Evolutionary conservation across 1,140 invertebrate genomes (phyloP), one percentile per base, ranked within the genome.

Genomic region (Drosophila rhopaloa): DNA sequence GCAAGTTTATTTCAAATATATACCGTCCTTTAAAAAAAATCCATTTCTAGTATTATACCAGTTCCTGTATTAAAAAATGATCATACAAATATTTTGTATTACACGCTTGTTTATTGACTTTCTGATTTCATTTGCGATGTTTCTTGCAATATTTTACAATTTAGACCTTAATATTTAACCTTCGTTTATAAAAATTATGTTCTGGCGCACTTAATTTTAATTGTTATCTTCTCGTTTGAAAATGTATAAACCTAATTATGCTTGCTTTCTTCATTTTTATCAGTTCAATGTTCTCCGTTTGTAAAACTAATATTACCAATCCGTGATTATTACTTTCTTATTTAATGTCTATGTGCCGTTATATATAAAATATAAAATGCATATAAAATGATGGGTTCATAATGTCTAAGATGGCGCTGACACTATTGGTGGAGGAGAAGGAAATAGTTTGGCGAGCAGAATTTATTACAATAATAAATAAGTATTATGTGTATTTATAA

Each of bases 211-310:
- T 46, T 63, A 58, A 41, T 68, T 50, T 16, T 43, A 67, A 40
- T 58, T 74, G 43, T 54, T 79, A 35, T 70, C 38, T 59, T 81
- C 7, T 66, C 58, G 35, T 77, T 78, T 41, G 38, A 55, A 78
- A 65, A 57, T 61, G 66, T 58, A 35, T 72, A 65, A 67, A 73
- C 66, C 78, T 83, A 83, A 67, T 79, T 79, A 79, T 70, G 76
- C 66, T 79, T 79, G 81, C 76, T 79, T 84, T 80, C 67, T 76
- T 65, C 74, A 83, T 86, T 72, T 80, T 80, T 89, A 89, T 88
- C 83, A 88, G 83, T 88, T 88, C 83, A 80, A 79, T 88, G 74
- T 88, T 88, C 84, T 88, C 84, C 79, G 57, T 83, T 76, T 79
- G 56, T 79, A 62, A 76, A 76, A 60, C 88, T 83, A 59, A 35